Evolutionary conservation across 2,888 invertebrate genomes (phyloP).

Genomic region (Scaptomyza polygonia): DNA sequence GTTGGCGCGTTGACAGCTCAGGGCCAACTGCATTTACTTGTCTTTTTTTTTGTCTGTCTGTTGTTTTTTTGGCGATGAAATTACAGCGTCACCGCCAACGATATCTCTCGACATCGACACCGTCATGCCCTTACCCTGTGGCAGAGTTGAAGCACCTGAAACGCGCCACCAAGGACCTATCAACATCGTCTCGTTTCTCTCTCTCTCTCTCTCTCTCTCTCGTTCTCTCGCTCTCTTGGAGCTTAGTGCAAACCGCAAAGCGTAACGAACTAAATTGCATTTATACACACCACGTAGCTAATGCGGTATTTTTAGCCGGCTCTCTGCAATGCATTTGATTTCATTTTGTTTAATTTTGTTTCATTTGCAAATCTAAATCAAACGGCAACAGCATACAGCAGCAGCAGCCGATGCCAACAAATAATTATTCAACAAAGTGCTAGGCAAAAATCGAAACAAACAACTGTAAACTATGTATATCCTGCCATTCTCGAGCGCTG

Average conservation of each 20-base stretch:
- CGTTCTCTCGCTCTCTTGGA: background rate
- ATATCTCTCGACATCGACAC: slow-evolving; percentile 40
- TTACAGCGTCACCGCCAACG: slow-evolving; percentile 58
- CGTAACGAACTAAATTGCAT: slow-evolving; percentile 80
- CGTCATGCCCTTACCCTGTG: slow-evolving; percentile 33
- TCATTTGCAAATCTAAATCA: slow-evolving; percentile 51
- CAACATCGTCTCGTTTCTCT: slow-evolving; percentile 6
- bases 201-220: background rate
- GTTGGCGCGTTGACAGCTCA: slow-evolving; percentile 65
- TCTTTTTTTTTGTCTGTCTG: slow-evolving; percentile 54
- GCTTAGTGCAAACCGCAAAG: slow-evolving; percentile 62
- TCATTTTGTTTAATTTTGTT: slow-evolving; percentile 56
- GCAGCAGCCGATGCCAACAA: slow-evolving; percentile 44
- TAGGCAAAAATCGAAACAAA: slow-evolving; percentile 50
- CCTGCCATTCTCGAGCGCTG: slow-evolving; percentile 10
- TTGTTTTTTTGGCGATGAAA: slow-evolving; percentile 66
- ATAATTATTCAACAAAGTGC: slow-evolving; percentile 58
- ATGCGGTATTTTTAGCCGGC: slow-evolving; percentile 57
- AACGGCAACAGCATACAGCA: slow-evolving; percentile 44
- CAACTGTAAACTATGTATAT: background rate
- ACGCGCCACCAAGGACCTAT: slow-evolving; percentile 66
- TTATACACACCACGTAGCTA: slow-evolving; percentile 73
- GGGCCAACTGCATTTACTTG: slow-evolving; percentile 79
- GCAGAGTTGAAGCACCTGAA: slow-evolving; percentile 74
- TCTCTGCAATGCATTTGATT: slow-evolving; percentile 49